Evolutionary conservation across 1,140 invertebrate genomes (phyloP), one percentile per base, ranked within the genome.

Genomic region (Drosophila bocqueti): DNA sequence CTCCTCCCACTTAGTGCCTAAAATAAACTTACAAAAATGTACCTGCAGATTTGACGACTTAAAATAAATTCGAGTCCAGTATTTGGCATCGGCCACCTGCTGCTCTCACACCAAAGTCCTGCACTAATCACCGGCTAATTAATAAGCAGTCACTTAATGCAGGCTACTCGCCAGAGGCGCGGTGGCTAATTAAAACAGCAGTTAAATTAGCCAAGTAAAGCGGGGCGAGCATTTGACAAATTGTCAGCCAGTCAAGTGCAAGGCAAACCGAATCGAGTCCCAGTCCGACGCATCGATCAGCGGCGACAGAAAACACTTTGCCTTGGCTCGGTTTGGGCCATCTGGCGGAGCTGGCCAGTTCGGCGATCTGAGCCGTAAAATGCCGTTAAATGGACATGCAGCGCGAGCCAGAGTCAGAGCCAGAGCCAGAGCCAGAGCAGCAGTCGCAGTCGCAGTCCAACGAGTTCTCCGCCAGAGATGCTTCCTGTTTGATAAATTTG

Each of bases 401-500:
- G 42, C 55, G 81, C 65, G 69, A 59, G 57, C 67, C 52, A 49
- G 42, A 69, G 42, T 21, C 29, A 26, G 68, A 62, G 50, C 67
- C 52, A 49, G 38, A 69, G 42, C 26, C 29, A 18, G 1, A 62
- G 57, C 67, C 52, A 45, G 38, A 69, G 42, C 21, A 21, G 7
- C 10, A 57, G 63, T 36, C 63, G 29, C 36, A 46, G 29, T 13
- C 40, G 49, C 69, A 64, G 47, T 43, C 63, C 68, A 68, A 83
- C 83, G 43, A 77, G 83, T 87, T 87, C 64, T 83, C 38, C 46
- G 82, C 59, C 52, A 60, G 67, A 90, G 84, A 89, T 90, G 85
- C 85, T 89, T 89, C 84, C 85, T 89, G 85, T 89, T 90, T 89
- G 85, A 89, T 89, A 89, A 90, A 90, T 90, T 90, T 62, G 59